These are phyloP conservation scores for Acrocyrtus sp. DNA, from an alignment of 2,888 invertebrate species.

Conservation along the genomic window DNA sequence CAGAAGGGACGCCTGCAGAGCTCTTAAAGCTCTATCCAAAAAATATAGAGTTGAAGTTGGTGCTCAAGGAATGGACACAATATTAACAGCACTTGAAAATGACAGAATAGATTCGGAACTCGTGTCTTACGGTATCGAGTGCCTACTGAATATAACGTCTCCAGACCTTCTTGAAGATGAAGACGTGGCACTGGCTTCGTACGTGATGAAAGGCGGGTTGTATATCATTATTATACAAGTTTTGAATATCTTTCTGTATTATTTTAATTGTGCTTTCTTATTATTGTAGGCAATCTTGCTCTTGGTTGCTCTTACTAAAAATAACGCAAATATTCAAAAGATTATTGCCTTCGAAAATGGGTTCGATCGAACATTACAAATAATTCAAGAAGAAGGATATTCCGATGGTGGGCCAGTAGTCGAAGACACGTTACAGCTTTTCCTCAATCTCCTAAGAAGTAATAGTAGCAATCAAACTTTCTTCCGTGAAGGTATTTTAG, in stretches of 20 bases:
- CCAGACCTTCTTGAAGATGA: slow-evolving; percentile 84
- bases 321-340: slow-evolving; percentile 97
- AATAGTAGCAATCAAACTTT: slow-evolving; percentile 98
- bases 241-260: slow-evolving; percentile 4
- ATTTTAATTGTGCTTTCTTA: slow-evolving; percentile 19
- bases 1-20: slow-evolving; percentile 94
- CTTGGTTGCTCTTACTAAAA: slow-evolving; percentile 90
- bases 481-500: slow-evolving; percentile 86
- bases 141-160: slow-evolving; percentile 89
- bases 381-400: slow-evolving; percentile 90
- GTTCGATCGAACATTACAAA: slow-evolving; percentile 93
- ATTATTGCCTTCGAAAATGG: slow-evolving; percentile 99
- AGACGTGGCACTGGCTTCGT: slow-evolving; percentile 56
- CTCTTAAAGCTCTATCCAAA: slow-evolving; percentile 88
- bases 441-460: slow-evolving; percentile 92
- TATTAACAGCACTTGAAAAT: slow-evolving; percentile 80
- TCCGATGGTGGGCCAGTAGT: slow-evolving; percentile 97
- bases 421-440: slow-evolving; percentile 93
- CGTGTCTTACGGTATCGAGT: slow-evolving; percentile 85
- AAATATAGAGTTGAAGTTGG: slow-evolving; percentile 97
- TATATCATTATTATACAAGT: no score
- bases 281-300: slow-evolving; percentile 79
- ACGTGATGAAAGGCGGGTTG: no score
- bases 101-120: slow-evolving; percentile 89
- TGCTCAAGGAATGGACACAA: slow-evolving; percentile 84